Evolutionary conservation across 1,140 invertebrate species (phyloP).

Genomic region (Leptonema lineaticorne): DNA sequence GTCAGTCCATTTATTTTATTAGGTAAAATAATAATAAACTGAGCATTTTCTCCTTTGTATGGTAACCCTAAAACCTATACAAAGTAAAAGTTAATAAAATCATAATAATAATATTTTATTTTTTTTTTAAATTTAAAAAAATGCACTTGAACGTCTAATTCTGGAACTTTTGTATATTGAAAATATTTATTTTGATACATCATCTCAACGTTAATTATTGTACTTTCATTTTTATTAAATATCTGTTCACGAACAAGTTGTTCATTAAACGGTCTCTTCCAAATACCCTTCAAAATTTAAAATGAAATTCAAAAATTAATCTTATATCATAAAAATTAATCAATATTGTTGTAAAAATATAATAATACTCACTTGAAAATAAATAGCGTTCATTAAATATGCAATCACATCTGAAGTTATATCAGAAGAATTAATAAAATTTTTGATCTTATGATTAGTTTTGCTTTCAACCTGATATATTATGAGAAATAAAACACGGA

Average conservation of each 20-base stretch:
- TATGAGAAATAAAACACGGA: too few relatives aligned
- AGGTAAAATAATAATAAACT: conserved; percentile 65
- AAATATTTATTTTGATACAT: conserved; percentile 27
- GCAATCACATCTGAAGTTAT: too few relatives aligned
- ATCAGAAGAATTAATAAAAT: too few relatives aligned
- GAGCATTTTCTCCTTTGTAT: conserved; percentile 60
- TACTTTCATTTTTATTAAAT: conserved; percentile 25
- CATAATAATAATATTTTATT: too few relatives aligned
- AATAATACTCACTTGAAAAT: too few relatives aligned
- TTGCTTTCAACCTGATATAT: too few relatives aligned
- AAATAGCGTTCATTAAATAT: too few relatives aligned
- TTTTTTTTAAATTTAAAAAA: neutral
- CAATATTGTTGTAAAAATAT: too few relatives aligned
- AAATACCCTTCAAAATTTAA: conserved; percentile 31
- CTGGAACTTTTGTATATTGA: conserved; percentile 23
- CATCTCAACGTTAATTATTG: conserved; percentile 30
- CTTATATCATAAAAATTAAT: too few relatives aligned
- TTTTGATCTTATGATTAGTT: too few relatives aligned
- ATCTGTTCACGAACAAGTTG: conserved; percentile 4
- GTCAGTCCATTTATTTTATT: conserved; percentile 58
- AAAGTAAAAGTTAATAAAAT: too few relatives aligned
- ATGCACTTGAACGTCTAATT: conserved; percentile 29
- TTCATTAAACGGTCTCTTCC: conserved; percentile 28
- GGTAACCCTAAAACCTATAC: conserved; percentile 60
- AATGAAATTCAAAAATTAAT: too few relatives aligned